Conservation (phyloP, 2,888 invertebrate genomes). For the Hypena proboscidalis region DNA sequence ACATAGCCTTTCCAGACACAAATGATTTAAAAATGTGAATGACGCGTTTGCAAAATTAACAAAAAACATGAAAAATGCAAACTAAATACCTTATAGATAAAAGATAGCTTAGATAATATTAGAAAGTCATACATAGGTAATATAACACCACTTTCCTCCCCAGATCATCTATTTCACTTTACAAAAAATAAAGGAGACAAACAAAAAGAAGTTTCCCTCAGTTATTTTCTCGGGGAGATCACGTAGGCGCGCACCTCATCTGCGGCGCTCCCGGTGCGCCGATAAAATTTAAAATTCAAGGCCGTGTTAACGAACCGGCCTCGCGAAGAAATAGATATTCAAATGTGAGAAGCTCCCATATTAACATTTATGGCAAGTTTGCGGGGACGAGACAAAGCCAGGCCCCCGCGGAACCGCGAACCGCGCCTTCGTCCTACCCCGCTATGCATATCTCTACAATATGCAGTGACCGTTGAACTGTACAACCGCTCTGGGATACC, state of each 20-base stretch:
- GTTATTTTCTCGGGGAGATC: slow-evolving; percentile 79
- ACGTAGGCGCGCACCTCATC: slow-evolving; percentile 84
- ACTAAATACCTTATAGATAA: too few species aligned
- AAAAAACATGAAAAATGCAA: too few species aligned
- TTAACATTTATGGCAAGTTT: slow-evolving; percentile 86
- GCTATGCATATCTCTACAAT: slow-evolving; percentile 55
- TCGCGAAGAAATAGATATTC: slow-evolving; percentile 86
- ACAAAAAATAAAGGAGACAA: slow-evolving; percentile 65
- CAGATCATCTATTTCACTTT: slow-evolving; percentile 57
- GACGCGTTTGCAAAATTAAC: too few species aligned
- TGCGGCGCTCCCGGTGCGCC: slow-evolving; percentile 75
- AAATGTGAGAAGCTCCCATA: slow-evolving; percentile 85
- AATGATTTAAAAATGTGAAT: not conserved
- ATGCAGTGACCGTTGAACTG: slow-evolving; percentile 50
- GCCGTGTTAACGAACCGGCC: slow-evolving; percentile 85
- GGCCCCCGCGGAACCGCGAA: slow-evolving; percentile 55
- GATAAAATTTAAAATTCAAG: slow-evolving; percentile 86
- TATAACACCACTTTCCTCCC: slow-evolving; percentile 23
- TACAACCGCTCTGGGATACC: slow-evolving; percentile 29
- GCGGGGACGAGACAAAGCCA: slow-evolving; percentile 82
- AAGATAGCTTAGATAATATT: too few species aligned
- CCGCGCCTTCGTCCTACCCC: slow-evolving; percentile 32
- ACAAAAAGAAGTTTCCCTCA: slow-evolving; percentile 71
- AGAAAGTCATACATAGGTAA: not conserved
- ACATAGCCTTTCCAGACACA: too few species aligned